Evolutionary conservation across 2,797 vertebrate genomes (phyloP).

Genomic region (Tachyglossus aculeatus): DNA sequence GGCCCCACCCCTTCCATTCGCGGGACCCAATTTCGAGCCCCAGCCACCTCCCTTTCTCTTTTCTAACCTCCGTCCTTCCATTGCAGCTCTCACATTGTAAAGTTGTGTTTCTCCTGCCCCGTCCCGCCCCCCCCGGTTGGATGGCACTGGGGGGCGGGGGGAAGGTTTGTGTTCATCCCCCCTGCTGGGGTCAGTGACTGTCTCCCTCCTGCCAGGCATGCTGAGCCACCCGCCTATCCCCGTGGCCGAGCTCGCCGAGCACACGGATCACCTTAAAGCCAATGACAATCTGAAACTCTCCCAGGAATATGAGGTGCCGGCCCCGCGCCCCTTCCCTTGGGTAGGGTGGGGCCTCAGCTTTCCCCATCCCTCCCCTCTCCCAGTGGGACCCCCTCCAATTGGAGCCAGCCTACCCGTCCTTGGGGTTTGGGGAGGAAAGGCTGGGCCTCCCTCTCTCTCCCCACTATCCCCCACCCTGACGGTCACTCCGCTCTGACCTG

Average conservation of each 20-base stretch:
- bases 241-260: conserved; percentile 92
- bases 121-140: not conserved
- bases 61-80: conserved; percentile 73
- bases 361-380: not conserved
- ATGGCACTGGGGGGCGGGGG: no score
- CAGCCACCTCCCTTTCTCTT: conserved; percentile 76
- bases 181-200: no score
- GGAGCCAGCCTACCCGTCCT: not conserved
- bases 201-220: conserved; percentile 85
- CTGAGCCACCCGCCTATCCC: conserved; percentile 96
- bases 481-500: not conserved
- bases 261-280: conserved; percentile 96
- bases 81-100: conserved; percentile 71
- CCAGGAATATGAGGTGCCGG: conserved; percentile 95
- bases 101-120: conserved; percentile 24
- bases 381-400: no score
- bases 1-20: conserved; percentile 24
- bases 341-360: no score
- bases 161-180: no score
- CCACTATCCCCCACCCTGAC: not conserved
- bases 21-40: conserved; percentile 80
- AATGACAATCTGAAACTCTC: conserved; percentile 98
- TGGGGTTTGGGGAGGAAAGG: no score
- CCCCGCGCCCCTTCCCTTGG: accelerated
- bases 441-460: not conserved